Evolutionary conservation across 2,797 vertebrate species (phyloP), one percentile per base, ranked within the genome.

Genomic region (Synanceia verrucosa): DNA sequence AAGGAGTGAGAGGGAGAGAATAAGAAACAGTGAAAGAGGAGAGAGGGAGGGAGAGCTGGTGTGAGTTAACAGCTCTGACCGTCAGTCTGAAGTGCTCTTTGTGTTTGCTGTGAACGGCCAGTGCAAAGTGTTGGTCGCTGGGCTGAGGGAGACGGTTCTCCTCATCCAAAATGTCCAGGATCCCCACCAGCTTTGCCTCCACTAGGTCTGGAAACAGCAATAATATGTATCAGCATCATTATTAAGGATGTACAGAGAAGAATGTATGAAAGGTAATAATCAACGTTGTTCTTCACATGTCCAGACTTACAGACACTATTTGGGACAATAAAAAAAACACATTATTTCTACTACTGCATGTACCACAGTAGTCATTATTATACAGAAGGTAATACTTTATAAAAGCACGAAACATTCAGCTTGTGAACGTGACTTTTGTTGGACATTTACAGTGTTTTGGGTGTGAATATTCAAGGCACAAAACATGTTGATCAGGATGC

Each of bases 161-260:
- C 90, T 99, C 97, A 85, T 99, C 98, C 90, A 99, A 81, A 89
- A 99, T 99, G 88, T 99, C 98, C 89, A 99, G 90, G 66, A 99
- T 82, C 47, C 98, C 98, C 66, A 98, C 90, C 81, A 98, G 87
- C 87, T 96, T 99, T 58, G 95, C 95, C 92, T 99, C 98, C 82
- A 99, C 96, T 56, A 99, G 93, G 93, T 99, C 98, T 99, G 88
- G 11, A 84, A 76, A 79, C 8, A 70, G 75, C 28, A 68, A 51
- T 41, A 9, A 70, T 28, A 43, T 24, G 12, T 9, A 48, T 73
- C 24, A 67, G 26, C 12, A 44, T 29, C 53, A 70, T 52, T 37
- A 29, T 57, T 55, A 60, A 44, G 24, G 21, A 31, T 23, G 8
- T 44, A 21, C 12, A 33, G n/a, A 13, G 31, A 48, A 24, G 16